Base-by-base conservation (phyloP, 2,888 invertebrate genomes). In the Drosophila merina region DNA sequence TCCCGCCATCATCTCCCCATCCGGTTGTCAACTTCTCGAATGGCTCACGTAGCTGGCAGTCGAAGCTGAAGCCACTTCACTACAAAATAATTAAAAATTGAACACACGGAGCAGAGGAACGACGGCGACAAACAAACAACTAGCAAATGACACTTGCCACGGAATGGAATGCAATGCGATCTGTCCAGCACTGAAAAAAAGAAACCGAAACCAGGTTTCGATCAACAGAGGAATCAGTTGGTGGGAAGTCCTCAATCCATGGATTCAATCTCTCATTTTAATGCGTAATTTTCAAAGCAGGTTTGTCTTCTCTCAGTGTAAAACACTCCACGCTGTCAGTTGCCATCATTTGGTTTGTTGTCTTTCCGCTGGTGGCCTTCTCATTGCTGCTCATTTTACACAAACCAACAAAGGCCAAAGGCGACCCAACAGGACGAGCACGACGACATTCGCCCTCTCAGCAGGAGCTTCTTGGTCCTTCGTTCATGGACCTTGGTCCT, bases 51-150 rank as follows among this genome's bases (percentile, higher is more conserved):
- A 49, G 60, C 69, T 20, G 48, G 45, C 64, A 47, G 64, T 51
- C 69, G 56, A 49, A 31, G 66, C 40, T 36, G 62, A 71, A 63
- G 70, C 60, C 78, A 75, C 69, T 81, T 64, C 58, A 70, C 68
- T 67, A 81, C 74, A 79, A 80, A 77, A 86, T 79, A 86, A 86
- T 83, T 80, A 71, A 77, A 86, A 86, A 68, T 57, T 68, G 59
- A 60, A 69, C 33, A 30, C 58, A 66, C 57, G 56, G 49, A 51
- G 52, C 42, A 28, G 8, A 7, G 40, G 25, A 28, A 45, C 60
- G 36, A 55, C 57, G 51, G 66, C 57, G 12, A 66, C 62, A 74
- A 50, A 57, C 59, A 58, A 44, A 51, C 51, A 45, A 42, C 57
- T 48, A 45, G 45, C 26, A 73, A 78, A 77, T 72, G 67, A 59